Percentiles rank a stretch among this genome's conserved stretches.
phyloP scores from a whole-genome alignment of 2,797 vertebrate species.

The Mormyrus proboscirostris region DNA sequence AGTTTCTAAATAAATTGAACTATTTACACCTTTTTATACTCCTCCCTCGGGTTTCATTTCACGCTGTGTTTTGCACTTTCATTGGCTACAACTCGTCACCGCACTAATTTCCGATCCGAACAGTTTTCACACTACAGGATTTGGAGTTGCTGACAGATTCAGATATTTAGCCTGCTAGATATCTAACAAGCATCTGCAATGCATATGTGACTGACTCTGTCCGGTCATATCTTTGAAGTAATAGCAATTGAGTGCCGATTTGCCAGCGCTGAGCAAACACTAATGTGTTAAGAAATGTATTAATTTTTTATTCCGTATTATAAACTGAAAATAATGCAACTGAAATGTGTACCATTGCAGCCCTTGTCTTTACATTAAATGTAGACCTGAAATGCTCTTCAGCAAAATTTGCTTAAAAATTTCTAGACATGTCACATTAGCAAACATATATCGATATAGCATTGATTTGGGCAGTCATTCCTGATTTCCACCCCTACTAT shows the following conservation, averaged over 20 bases:
- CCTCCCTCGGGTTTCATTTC: background rate
- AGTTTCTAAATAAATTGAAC: background rate
- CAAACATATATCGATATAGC: background rate
- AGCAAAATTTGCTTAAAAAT: background rate
- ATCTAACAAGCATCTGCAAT: background rate
- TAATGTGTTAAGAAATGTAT: background rate
- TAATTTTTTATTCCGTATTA: background rate
- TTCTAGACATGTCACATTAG: background rate
- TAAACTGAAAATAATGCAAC: background rate
- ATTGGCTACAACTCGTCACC: background rate
- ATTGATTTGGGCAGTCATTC: background rate
- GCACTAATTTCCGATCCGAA: background rate
- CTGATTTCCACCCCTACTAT: background rate
- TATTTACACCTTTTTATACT: background rate
- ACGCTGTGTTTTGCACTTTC: background rate
- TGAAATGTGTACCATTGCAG: background rate
- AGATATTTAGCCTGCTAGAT: no score
- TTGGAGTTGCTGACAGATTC: background rate
- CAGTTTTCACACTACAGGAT: background rate
- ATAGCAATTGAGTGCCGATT: background rate
- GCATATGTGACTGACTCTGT: background rate
- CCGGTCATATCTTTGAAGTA: background rate
- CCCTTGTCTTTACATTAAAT: background rate
- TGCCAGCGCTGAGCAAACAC: background rate
- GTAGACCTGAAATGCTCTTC: background rate